Percentiles rank a stretch among this genome's conserved stretches.
These are phyloP conservation scores for Spinus olivaceus DNA, from an alignment of 2,797 vertebrate species.

Conservation along the genomic window DNA sequence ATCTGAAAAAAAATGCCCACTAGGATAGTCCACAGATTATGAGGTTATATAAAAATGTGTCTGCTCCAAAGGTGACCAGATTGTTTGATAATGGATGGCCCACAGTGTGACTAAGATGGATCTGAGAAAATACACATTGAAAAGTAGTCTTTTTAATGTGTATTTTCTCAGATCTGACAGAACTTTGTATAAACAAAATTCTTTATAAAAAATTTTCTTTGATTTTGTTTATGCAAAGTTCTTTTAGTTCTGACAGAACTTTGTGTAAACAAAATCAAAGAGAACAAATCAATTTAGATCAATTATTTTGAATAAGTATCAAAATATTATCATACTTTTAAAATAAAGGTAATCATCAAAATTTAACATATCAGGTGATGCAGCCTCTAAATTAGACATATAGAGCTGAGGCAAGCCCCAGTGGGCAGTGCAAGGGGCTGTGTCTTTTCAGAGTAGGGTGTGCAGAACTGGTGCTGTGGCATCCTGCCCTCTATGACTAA, in stretches of 20 bases:
- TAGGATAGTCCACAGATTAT: neutral
- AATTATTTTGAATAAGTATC: neutral
- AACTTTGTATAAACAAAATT: neutral
- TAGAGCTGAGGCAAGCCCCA: neutral
- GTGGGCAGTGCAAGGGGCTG: neutral
- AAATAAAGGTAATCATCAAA: neutral
- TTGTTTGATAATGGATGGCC: neutral
- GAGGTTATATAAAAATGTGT: neutral
- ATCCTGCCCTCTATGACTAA: neutral
- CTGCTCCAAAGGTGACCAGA: neutral
- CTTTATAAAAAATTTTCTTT: too few species aligned
- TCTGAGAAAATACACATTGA: neutral
- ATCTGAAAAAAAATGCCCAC: neutral
- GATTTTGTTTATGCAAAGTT: too few species aligned
- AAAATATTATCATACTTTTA: neutral
- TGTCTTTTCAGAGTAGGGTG: neutral
- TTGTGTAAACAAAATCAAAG: neutral
- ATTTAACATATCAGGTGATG: neutral
- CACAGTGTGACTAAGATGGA: neutral
- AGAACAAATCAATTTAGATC: neutral
- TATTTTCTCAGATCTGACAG: neutral
- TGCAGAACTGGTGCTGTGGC: neutral
- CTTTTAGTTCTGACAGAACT: neutral
- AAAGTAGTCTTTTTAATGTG: neutral
- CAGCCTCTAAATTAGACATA: neutral